Base-by-base conservation (phyloP, 2,797 vertebrate species). In the Antennarius maculatus region DNA sequence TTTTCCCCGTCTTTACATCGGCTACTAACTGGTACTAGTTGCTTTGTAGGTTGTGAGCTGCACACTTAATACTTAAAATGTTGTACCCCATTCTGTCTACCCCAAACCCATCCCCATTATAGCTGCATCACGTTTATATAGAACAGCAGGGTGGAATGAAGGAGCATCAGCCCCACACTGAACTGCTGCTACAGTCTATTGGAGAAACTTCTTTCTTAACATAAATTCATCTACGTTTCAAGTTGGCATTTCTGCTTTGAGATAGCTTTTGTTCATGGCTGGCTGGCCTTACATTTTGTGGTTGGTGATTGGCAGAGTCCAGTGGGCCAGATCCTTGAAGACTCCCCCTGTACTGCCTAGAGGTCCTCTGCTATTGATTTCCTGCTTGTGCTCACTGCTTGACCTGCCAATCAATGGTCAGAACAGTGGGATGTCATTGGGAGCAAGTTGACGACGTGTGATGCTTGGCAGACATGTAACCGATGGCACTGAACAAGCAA, bases 291-390 rank as follows among this genome's bases (percentile, higher is more conserved):
- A 93, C 91, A 92, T 96, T 95, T 95, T 95, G 93, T 95, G 94
- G 91, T 94, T 91, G 91, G 91, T 71, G 69, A 92, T 94, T 94
- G 95, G 93, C 92, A 92, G 92, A 83, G 81, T 94, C 93, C 92
- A 92, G 93, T 86, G 92, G 94, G 92, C 90, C 91, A 90, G 94
- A 92, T 95, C 92, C 92, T 95, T 94, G 78, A 91, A 93, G 91
- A 94, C 89, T 87, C 90, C 91, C 86, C 83, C 84, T 88, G 91
- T 86, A 91, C 90, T 91, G 91, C 94, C 91, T 93, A 85, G 92
- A 95, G 93, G 94, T 94, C 94, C 92, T 92, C 85, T 85, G 77
- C 93, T 95, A 96, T 92, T 93, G 95, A 96, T 95, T 96, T 97
- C 93, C 95, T 95, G 91, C 92, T 95, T 66, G 79, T 80, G 88